Conservation (phyloP, 1,140 invertebrate species). For the Colletes gigas region DNA sequence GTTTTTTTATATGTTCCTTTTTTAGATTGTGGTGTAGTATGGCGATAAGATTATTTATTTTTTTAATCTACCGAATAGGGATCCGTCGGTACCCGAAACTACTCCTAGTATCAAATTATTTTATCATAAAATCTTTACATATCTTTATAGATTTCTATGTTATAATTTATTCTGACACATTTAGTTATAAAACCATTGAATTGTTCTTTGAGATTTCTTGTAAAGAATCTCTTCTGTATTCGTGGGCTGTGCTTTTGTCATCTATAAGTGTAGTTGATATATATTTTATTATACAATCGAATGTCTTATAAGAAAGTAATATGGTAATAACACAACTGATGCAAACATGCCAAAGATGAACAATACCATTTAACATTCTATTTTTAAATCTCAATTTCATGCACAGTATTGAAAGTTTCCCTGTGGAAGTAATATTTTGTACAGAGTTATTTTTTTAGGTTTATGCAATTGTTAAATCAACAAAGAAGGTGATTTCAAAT, state of each 20-base stretch:
- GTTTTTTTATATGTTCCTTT: conserved; percentile 16
- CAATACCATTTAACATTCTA: conserved; percentile 9
- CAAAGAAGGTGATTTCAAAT: background rate
- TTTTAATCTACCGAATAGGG: too few species aligned
- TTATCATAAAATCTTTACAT: background rate
- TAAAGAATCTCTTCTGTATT: background rate
- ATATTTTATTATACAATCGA: background rate
- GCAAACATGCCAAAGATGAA: conserved; percentile 27
- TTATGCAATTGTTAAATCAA: background rate
- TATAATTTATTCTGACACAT: background rate
- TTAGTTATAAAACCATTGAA: conserved; percentile 9
- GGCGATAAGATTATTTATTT: background rate
- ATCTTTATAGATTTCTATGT: background rate
- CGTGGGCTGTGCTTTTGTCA: background rate
- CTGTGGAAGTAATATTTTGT: background rate
- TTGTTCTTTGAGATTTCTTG: background rate
- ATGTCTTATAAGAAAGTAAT: conserved; percentile 2
- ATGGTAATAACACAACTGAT: conserved; percentile 6
- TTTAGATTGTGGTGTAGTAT: background rate
- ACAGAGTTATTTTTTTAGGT: background rate
- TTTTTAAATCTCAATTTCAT: conserved; percentile 11
- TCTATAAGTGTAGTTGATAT: background rate
- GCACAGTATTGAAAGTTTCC: conserved; percentile 2
- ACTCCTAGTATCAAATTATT: background rate
- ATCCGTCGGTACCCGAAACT: too few species aligned